Evolutionary conservation across 2,113 vertebrate genomes (phyloP).

Genomic region (Ramphastos sulfuratus): DNA sequence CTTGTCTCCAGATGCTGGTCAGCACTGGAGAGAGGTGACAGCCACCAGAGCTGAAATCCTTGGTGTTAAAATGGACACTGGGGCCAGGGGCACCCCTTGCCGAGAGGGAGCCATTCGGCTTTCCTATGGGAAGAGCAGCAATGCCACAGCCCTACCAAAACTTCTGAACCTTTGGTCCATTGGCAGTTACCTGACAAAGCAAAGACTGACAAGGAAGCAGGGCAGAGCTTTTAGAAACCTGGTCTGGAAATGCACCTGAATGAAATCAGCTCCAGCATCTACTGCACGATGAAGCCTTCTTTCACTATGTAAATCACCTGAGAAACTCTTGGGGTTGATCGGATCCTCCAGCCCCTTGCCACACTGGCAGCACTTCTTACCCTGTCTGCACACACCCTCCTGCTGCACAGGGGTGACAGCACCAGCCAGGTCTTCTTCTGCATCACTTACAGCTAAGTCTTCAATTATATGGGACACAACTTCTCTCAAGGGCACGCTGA

Average conservation of each 20-base stretch:
- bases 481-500: neutral
- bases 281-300: neutral
- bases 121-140: neutral
- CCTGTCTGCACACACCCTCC: neutral
- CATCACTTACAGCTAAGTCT: neutral
- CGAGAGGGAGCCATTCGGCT: neutral
- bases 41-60: neutral
- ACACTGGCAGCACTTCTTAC: neutral
- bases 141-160: neutral
- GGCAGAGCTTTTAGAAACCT: neutral
- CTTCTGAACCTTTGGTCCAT: neutral
- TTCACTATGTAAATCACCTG: neutral
- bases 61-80: neutral
- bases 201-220: neutral
- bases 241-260: neutral
- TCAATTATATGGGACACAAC: neutral
- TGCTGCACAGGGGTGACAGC: neutral
- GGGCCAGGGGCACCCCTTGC: neutral
- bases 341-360: neutral
- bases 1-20: neutral
- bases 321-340: neutral
- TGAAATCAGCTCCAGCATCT: neutral
- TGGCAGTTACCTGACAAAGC: neutral
- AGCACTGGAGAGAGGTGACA: neutral
- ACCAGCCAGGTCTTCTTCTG: neutral